These are phyloP conservation scores for Vollenhovia emeryi DNA, from an alignment of 1,140 invertebrate genomes.

Conservation along the genomic window DNA sequence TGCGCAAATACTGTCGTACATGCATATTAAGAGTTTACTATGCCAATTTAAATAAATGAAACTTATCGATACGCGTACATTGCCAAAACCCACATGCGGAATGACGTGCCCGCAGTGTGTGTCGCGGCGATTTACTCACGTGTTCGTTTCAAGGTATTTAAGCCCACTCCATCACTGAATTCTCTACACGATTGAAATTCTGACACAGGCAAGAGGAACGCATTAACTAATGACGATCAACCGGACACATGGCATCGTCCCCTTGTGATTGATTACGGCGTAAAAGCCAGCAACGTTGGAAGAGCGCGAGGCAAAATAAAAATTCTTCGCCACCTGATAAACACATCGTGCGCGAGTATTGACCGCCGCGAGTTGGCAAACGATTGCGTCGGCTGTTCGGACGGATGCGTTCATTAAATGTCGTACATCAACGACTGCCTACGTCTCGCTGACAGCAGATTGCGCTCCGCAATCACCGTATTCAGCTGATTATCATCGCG, in stretches of 20 bases:
- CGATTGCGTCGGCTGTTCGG: neutral
- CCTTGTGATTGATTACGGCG: constrained; percentile 46
- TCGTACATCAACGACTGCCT: constrained; percentile 57
- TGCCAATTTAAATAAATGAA: neutral
- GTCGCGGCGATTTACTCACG: neutral
- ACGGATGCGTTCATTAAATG: constrained; percentile 44
- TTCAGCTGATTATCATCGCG: constrained; percentile 61
- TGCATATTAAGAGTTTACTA: too few relatives aligned
- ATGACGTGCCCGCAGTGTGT: neutral
- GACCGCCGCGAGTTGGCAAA: neutral
- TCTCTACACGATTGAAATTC: constrained; percentile 52
- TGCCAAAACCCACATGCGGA: neutral
- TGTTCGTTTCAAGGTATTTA: constrained; percentile 42
- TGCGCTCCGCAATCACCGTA: constrained; percentile 59
- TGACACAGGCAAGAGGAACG: constrained; percentile 48
- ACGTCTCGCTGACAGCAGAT: constrained; percentile 63
- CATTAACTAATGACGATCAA: constrained; percentile 58
- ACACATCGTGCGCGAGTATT: constrained; percentile 32
- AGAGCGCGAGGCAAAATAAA: constrained; percentile 29
- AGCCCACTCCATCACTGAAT: constrained; percentile 34
- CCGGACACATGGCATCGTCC: constrained; percentile 42
- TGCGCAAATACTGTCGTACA: neutral
- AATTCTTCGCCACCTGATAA: constrained; percentile 28
- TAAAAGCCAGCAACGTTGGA: constrained; percentile 32
- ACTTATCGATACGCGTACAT: neutral